Base-by-base conservation (phyloP, 2,113 vertebrate genomes). In the Tyto alba region DNA sequence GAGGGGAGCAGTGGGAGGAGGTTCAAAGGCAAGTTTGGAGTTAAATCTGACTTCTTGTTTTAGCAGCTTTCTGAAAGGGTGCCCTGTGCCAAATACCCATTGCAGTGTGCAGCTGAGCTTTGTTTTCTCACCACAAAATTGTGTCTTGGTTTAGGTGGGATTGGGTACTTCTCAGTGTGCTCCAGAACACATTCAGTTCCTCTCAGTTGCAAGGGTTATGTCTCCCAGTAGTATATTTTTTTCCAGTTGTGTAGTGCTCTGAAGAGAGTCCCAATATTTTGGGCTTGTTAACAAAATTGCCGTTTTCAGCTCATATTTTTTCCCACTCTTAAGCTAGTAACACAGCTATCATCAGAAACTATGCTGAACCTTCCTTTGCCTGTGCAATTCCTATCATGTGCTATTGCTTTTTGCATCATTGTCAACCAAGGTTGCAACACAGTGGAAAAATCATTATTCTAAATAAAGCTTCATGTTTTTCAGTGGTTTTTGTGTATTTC, bases 381-480 rank as follows among this genome's bases (percentile, higher is more conserved):
- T 62, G 16, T 88, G 3, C 63, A 52, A 68, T 81, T 89, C 60
- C 64, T 72, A 34, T 87, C 43, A 48, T n/a, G 40, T 86, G 82
- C 73, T 88, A 17, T 68, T 94, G 69, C 78, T 83, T 79, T 93
- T 80, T 77, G 62, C 68, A 53, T 96, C 32, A 4, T 53, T 82
- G 56, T 78, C 52, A 81, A 30, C 69, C 67, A 30, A 85, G 66
- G 60, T n/a, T 74, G 76, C 52, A 64, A 59, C 64, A 60, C 52
- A 64, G 45, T 89, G 83, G 95, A 92, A 95, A 92, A 91, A 94
- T 88, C 60, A 74, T 95, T 94, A 88, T 86, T 93, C 86, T 90
- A 95, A 94, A 87, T 87, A 94, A 89, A 94, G 57, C 68, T 67
- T 92, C 3, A 0, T 62, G 30, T 0, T 80, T 96, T 91, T 77